phyloP scores from a whole-genome alignment of 1,140 invertebrate species.

The Homalodisca vitripennis region DNA sequence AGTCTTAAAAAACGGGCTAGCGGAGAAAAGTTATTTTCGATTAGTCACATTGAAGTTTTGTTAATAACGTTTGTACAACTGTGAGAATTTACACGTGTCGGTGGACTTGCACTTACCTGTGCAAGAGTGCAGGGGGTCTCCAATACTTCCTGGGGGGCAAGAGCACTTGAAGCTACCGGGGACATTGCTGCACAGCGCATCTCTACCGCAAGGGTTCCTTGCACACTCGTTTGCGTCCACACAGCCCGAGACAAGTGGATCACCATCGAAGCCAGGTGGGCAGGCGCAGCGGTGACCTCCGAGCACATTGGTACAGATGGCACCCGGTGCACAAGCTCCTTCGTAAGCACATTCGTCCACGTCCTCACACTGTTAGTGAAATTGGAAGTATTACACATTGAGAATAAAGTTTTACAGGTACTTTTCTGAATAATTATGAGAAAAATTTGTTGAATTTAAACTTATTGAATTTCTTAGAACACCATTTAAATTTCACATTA shows the following conservation, averaged over 20 bases:
- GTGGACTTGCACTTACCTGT: constrained; percentile 56
- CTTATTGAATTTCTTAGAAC: too few species aligned
- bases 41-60: neutral
- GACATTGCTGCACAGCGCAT: constrained; percentile 70
- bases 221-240: constrained; percentile 69
- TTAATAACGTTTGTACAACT: neutral
- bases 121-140: constrained; percentile 68
- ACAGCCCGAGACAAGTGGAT: constrained; percentile 62
- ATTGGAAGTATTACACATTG: neutral
- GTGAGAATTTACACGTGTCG: neutral
- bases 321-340: constrained; percentile 72
- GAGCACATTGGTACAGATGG: constrained; percentile 74
- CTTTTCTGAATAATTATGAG: too few species aligned
- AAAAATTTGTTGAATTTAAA: too few species aligned
- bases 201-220: constrained; percentile 65
- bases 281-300: constrained; percentile 82
- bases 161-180: constrained; percentile 70
- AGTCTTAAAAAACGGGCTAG: too few species aligned
- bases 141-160: constrained; percentile 73
- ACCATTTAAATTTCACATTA: too few species aligned
- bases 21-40: constrained; percentile 5
- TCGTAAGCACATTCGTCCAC: constrained; percentile 76
- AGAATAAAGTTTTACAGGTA: neutral
- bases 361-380: constrained; percentile 66
- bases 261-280: constrained; percentile 74